phyloP scores from a whole-genome alignment of 2,888 invertebrate species.

The Cephus nigrinus region DNA sequence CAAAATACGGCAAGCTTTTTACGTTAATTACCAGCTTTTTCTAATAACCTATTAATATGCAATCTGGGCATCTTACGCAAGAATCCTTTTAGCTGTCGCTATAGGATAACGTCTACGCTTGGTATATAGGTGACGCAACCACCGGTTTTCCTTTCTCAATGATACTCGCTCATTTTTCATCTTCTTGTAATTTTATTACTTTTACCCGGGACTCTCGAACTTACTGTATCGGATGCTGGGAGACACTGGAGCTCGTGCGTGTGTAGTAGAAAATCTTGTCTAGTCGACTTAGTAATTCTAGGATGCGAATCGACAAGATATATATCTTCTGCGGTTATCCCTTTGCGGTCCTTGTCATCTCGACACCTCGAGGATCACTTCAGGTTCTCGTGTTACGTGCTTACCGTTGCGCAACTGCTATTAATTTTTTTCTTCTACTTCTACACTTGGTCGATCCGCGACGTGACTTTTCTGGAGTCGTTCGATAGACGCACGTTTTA shows the following conservation, averaged over 20 bases:
- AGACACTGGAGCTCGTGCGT: background rate
- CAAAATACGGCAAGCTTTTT: background rate
- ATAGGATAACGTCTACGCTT: background rate
- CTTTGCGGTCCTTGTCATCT: slow-evolving; percentile 30
- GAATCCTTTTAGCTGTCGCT: background rate
- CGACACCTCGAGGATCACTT: slow-evolving; percentile 1
- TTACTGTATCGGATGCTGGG: background rate
- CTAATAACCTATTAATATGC: background rate
- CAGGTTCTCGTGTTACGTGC: slow-evolving; percentile 33
- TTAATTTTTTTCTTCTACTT: background rate
- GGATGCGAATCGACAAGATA: slow-evolving; percentile 35
- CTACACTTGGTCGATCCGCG: background rate
- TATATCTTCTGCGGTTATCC: slow-evolving; percentile 39
- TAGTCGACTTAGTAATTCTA: slow-evolving; percentile 28
- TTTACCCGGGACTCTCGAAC: background rate
- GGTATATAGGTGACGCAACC: background rate
- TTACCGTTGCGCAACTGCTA: slow-evolving; percentile 20
- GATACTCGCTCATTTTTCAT: background rate
- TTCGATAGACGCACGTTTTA: background rate
- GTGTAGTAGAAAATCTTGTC: background rate
- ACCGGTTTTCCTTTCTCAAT: slow-evolving; percentile 17
- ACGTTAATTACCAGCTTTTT: background rate
- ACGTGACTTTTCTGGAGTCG: background rate
- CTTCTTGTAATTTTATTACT: background rate
- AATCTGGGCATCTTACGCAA: background rate